These are phyloP conservation scores for Diglossa cyanea DNA, from an alignment of 2,797 vertebrate genomes.

Conservation along the genomic window DNA sequence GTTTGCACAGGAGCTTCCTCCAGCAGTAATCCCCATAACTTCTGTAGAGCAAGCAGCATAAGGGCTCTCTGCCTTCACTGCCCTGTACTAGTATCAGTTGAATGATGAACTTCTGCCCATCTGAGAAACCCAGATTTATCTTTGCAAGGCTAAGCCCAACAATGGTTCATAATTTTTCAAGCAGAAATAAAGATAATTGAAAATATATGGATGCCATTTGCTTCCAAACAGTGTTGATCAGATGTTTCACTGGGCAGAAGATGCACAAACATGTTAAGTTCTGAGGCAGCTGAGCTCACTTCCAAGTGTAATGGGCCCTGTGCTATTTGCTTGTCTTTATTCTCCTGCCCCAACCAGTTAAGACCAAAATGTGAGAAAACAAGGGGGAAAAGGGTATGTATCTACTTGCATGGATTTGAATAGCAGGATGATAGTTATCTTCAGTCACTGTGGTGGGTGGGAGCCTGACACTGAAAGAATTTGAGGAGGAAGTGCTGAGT, in stretches of 20 bases:
- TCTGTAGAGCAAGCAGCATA: not conserved
- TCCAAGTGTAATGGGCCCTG: not conserved
- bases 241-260: not conserved
- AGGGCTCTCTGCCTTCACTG: not conserved
- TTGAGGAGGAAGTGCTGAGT: conserved; percentile 66
- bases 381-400: not conserved
- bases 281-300: not conserved
- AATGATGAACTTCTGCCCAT: not conserved
- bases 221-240: not conserved
- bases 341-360: not conserved
- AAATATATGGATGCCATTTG: not conserved
- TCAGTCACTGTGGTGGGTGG: conserved; percentile 43
- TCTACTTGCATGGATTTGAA: conserved; percentile 54
- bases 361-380: conserved; percentile 33
- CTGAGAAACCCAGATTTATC: not conserved
- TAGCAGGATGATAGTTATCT: conserved; percentile 56
- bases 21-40: not conserved
- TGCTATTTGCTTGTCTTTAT: not conserved
- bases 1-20: not conserved
- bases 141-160: not conserved
- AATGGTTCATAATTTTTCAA: not conserved
- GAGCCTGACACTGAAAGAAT: conserved; percentile 52
- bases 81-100: not conserved
- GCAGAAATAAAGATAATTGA: not conserved
- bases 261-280: not conserved